Conservation (phyloP, 2,888 invertebrate species). For the Luffia ferchaultella region DNA sequence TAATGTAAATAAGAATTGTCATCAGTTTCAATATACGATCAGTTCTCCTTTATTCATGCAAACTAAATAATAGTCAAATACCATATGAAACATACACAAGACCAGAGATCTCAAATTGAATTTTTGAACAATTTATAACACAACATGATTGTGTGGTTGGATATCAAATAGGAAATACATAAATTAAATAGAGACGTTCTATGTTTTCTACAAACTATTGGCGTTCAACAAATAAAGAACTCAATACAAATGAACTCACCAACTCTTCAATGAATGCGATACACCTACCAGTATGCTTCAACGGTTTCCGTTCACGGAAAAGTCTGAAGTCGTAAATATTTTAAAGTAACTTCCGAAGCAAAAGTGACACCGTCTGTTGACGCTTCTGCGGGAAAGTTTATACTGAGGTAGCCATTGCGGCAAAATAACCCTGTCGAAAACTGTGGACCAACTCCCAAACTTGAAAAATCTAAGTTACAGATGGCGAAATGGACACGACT, state of each 20-base stretch:
- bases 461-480: slow-evolving; percentile 50
- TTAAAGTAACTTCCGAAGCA: slow-evolving; percentile 55
- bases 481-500: slow-evolving; percentile 21
- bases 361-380: slow-evolving; percentile 58
- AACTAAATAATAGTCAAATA: too few relatives aligned
- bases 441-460: slow-evolving; percentile 30
- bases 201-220: too few relatives aligned
- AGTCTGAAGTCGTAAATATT: slow-evolving; percentile 58
- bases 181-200: too few relatives aligned
- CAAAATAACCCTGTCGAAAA: slow-evolving; percentile 52
- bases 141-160: too few relatives aligned
- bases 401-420: slow-evolving; percentile 36
- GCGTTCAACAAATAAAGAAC: not conserved
- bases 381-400: slow-evolving; percentile 35
- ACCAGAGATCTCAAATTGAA: too few relatives aligned
- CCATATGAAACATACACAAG: too few relatives aligned
- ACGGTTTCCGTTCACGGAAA: slow-evolving; percentile 36
- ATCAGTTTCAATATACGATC: too few relatives aligned
- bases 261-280: not conserved
- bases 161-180: too few relatives aligned
- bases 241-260: not conserved
- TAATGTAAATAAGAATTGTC: too few relatives aligned
- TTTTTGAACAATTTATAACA: too few relatives aligned
- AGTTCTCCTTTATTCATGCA: too few relatives aligned
- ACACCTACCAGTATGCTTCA: not conserved